Conservation (phyloP, 2,113 vertebrate genomes). For the Tor tambroides region DNA sequence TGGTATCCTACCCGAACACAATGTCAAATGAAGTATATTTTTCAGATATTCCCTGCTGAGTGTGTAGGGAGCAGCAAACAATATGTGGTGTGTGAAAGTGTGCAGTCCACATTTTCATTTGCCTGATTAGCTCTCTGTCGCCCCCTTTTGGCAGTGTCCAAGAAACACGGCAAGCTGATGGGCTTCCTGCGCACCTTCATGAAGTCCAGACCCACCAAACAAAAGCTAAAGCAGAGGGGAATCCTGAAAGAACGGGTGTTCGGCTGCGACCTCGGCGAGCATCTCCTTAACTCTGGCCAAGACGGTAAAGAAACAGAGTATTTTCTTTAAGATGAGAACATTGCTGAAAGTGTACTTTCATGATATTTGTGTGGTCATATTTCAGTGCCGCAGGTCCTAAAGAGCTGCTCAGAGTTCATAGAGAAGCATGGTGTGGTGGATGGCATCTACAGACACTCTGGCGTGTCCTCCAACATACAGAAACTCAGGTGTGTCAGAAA, state of each 20-base stretch:
- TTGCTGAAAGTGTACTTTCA: not conserved
- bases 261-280: conserved; percentile 83
- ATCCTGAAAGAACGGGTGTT: conserved; percentile 83
- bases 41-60: not conserved
- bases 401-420: conserved; percentile 81
- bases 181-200: conserved; percentile 82
- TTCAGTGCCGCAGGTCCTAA: conserved; percentile 81
- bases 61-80: not conserved
- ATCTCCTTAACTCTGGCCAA: conserved; percentile 80
- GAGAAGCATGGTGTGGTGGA: conserved; percentile 82
- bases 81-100: not conserved
- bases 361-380: not conserved
- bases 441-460: conserved; percentile 83
- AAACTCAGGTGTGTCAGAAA: conserved; percentile 73
- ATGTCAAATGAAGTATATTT: not conserved
- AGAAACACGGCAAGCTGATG: conserved; percentile 81
- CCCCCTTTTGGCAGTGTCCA: conserved; percentile 70
- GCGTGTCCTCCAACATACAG: conserved; percentile 85
- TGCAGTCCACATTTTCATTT: not conserved
- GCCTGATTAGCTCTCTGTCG: conserved; percentile 50
- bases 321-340: not conserved
- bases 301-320: conserved; percentile 70
- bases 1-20: not conserved
- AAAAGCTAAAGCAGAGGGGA: conserved; percentile 80
- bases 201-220: conserved; percentile 81